Conservation (phyloP, 1,140 invertebrate genomes). For the Wiebesia pumilae region DNA sequence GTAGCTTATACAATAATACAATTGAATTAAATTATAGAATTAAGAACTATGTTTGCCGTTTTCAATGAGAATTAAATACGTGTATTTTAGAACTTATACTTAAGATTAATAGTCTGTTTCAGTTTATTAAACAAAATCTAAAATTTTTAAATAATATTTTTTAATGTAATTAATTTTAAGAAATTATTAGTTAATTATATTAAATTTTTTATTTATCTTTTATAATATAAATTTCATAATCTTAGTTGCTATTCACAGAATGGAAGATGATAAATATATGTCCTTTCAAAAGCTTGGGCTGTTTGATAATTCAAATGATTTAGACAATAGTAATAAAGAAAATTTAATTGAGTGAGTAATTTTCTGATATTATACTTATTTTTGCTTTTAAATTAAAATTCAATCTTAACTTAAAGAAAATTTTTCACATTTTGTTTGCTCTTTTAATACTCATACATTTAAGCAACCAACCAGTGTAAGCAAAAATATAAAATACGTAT, state of each 20-base stretch:
- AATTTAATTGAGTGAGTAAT: conserved; percentile 30
- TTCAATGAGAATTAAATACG: no score
- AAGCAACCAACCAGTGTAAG: background rate
- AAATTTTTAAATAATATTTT: no score
- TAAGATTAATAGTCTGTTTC: background rate
- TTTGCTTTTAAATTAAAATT: background rate
- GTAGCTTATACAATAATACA: background rate
- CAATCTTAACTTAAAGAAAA: background rate
- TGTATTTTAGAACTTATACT: background rate
- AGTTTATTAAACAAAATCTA: no score
- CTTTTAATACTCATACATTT: background rate
- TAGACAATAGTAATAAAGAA: conserved; percentile 13
- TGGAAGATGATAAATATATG: conserved; percentile 18
- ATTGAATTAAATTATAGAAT: background rate
- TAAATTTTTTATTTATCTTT: background rate
- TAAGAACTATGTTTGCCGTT: background rate
- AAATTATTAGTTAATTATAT: background rate
- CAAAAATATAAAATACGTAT: background rate
- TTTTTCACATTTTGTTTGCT: conserved; percentile 39
- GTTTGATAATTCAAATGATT: background rate
- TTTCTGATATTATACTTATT: background rate
- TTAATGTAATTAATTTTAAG: no score
- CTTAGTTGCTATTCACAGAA: conserved; percentile 21
- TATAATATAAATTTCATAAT: background rate
- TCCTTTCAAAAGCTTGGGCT: background rate